Base-by-base conservation (phyloP, 2,113 vertebrate species). In the Cryptomyrus ogoouensis region DNA sequence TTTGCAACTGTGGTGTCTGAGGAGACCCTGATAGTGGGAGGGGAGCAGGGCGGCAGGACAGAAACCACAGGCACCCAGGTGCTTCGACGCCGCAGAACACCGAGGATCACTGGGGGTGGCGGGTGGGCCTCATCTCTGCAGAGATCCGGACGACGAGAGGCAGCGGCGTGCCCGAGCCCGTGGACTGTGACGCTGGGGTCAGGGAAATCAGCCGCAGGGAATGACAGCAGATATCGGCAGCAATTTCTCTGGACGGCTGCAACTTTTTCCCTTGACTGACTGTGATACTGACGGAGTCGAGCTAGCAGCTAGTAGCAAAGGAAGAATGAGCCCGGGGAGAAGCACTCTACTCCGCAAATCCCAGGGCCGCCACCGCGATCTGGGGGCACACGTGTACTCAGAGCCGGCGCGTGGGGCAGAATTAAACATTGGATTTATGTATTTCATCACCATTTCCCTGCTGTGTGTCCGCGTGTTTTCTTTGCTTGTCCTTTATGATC, bases 231-330 rank as follows among this genome's bases (percentile, higher is more conserved):
- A 89, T 89, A 44, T 89, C n/a, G 19, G 70, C 12, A 58, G 24
- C 31, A 13, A 39, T 84, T 52, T 84, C 89, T 83, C 35, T 15
- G 21, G 52, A 15, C 1, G 9, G 91, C 92, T 85, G 83, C 53
- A 91, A 92, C 83, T 91, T 93, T 83, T 93, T 93, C 94, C 91
- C 91, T 91, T 89, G 27, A 44, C 39, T 24, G 70, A 83, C 77
- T 17, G n/a, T 31, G 49, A 35, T 35, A 84, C 53, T 83, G 85
- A 88, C 62, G 35, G 46, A 83, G 87, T 47, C 19, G 24, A 83
- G 70, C 19, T 21, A 46, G 27, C 84, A 53, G 42, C 89, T 12
- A 44, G 52, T 12, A 4, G 46, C 49, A 10, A 15, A 84, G 74
- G 27, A 42, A 21, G 50, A 70, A 46, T 12, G 35, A 53, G 8